Base-by-base conservation (phyloP, 2,888 invertebrate genomes). In the Exephanes ischioxanthus region DNA sequence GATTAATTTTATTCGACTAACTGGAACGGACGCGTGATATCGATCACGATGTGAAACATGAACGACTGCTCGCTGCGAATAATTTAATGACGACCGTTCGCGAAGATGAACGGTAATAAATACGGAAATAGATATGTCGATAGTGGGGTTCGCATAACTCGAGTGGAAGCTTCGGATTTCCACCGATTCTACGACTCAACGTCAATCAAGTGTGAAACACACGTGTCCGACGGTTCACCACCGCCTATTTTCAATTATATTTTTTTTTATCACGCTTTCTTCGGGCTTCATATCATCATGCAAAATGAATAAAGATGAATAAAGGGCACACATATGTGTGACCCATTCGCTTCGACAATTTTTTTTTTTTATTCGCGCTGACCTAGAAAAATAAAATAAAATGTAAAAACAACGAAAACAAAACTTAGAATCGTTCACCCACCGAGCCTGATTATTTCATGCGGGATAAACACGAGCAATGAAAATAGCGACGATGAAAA, bases 111-210 rank as follows among this genome's bases (percentile, higher is more conserved):
- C 22, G 22, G 58, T 22, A 58, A 58, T 26, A 58, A 26, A 26
- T 58, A 58, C 58, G 58, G 26, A 58, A 58, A 58, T 58, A 58
- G 58, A 4, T 22, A 58, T 58, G 22, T 58, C 58, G 58, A 58
- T 58, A 58, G 26, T 58, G 58, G 16, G 45, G 11, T 22, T 58
- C 58, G 58, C 26, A 26, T 58, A 58, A 26, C 26, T 58, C 26
- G 22, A 7, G 22, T 22, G 58, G 58, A 58, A 26, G 11, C 4
- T 58, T 9, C 58, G 58, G 3, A 58, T 58, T 26, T 58, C 58
- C 22, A 58, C 22, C 22, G 58, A 22, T 26, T 58, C 58, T 58
- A 26, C 26, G 58, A 58, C 58, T 26, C 26, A 58, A 58, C 22
- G 58, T 58, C 58, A 58, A 14, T 58, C 58, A 58, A 26, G 22